Evolutionary conservation across 1,140 invertebrate species (phyloP).

Genomic region (Calephelis nemesis): DNA sequence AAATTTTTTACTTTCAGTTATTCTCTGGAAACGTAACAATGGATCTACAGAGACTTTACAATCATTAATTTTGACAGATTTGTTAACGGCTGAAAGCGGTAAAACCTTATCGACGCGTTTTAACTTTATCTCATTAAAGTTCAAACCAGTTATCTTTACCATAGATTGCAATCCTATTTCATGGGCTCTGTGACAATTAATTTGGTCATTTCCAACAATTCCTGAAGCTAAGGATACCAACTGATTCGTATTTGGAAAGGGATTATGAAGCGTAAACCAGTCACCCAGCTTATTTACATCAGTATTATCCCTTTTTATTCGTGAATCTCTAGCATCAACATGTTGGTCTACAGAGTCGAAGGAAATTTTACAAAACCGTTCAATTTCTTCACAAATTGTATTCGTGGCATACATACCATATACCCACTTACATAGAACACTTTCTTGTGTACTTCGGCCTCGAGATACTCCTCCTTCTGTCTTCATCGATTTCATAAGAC

Average conservation of each 20-base stretch:
- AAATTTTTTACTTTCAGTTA: slow-evolving; percentile 48
- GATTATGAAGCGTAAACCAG: slow-evolving; percentile 41
- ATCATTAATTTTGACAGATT: slow-evolving; percentile 43
- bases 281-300: slow-evolving; percentile 31
- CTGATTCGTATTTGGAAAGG: slow-evolving; percentile 42
- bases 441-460: slow-evolving; percentile 51
- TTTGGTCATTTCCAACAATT: slow-evolving; percentile 38
- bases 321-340: slow-evolving; percentile 47
- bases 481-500: slow-evolving; percentile 58
- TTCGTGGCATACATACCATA: slow-evolving; percentile 34
- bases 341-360: slow-evolving; percentile 50
- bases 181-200: slow-evolving; percentile 42
- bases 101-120: slow-evolving; percentile 39
- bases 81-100: slow-evolving; percentile 40
- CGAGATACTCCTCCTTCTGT: slow-evolving; percentile 49
- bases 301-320: slow-evolving; percentile 43
- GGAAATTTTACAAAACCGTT: slow-evolving; percentile 43
- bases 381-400: slow-evolving; percentile 44
- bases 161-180: slow-evolving; percentile 43
- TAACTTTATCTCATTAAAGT: slow-evolving; percentile 49
- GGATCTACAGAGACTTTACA: slow-evolving; percentile 52
- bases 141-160: slow-evolving; percentile 36
- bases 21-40: slow-evolving; percentile 61
- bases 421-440: slow-evolving; percentile 53
- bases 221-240: slow-evolving; percentile 48